These are phyloP conservation scores for Loris lydekkerianus DNA, from an alignment of 2,797 vertebrate genomes.

Conservation along the genomic window DNA sequence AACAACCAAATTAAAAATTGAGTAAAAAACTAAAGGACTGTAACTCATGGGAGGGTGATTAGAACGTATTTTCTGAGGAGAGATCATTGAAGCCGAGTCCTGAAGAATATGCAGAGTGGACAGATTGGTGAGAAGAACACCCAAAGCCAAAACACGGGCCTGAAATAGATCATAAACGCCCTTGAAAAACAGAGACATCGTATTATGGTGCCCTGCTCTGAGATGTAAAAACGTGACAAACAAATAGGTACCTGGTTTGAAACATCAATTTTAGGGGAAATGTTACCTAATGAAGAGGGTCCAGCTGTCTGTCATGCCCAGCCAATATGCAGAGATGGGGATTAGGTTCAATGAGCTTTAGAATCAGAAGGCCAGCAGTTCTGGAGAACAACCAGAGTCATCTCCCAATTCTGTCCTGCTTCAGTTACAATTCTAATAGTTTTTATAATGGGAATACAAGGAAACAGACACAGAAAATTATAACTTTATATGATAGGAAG, in stretches of 20 bases:
- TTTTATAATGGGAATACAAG: too few relatives aligned
- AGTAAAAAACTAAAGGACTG: neutral
- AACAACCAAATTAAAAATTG: neutral
- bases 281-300: too few relatives aligned
- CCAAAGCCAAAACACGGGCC: neutral
- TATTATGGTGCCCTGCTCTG: neutral
- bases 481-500: too few relatives aligned
- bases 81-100: neutral
- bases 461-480: too few relatives aligned
- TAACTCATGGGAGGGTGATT: neutral
- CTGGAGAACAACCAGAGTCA: too few relatives aligned
- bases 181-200: neutral
- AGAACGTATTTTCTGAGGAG: neutral
- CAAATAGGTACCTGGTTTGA: neutral
- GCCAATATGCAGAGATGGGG: too few relatives aligned
- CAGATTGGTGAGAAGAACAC: neutral
- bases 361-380: too few relatives aligned
- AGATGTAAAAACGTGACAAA: neutral
- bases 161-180: neutral
- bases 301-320: too few relatives aligned
- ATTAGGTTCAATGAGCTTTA: too few relatives aligned
- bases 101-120: neutral
- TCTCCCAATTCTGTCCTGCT: too few relatives aligned
- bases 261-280: neutral
- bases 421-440: too few relatives aligned